These are phyloP conservation scores for Euthynnus affinis DNA, from an alignment of 2,797 vertebrate species.

Conservation along the genomic window DNA sequence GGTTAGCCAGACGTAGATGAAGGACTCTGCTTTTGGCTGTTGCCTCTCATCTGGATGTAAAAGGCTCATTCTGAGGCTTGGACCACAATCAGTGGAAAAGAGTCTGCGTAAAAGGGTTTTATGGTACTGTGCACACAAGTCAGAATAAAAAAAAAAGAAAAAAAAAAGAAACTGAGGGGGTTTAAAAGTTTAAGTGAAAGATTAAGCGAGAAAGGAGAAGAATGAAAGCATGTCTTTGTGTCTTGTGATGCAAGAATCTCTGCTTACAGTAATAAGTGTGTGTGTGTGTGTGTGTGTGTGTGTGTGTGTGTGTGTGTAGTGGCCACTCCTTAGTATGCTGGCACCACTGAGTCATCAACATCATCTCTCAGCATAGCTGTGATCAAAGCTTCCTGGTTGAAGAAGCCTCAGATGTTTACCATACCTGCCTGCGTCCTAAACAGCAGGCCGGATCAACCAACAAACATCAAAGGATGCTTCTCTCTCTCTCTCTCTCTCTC, in stretches of 20 bases:
- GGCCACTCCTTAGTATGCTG: constrained; percentile 63
- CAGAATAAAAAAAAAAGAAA: constrained; percentile 7
- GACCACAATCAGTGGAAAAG: constrained; percentile 28
- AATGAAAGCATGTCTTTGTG: neutral
- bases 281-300: constrained; percentile 13
- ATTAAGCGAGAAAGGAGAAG: neutral
- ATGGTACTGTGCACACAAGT: neutral
- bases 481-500: constrained; percentile 11
- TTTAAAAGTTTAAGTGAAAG: constrained; percentile 45
- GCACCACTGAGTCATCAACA: constrained; percentile 66
- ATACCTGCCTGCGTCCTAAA: constrained; percentile 73
- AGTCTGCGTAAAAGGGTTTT: constrained; percentile 31
- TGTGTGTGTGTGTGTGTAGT: constrained; percentile 20
- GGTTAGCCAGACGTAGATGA: constrained; percentile 49
- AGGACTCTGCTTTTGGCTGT: constrained; percentile 41
- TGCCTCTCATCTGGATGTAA: constrained; percentile 44
- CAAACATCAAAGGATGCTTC: constrained; percentile 71
- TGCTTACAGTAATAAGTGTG: constrained; percentile 29
- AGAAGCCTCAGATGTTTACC: constrained; percentile 71
- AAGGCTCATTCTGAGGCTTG: constrained; percentile 15
- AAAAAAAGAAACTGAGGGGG: neutral
- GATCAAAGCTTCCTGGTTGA: constrained; percentile 75
- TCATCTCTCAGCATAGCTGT: constrained; percentile 49
- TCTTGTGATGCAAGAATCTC: constrained; percentile 9
- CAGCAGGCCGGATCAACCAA: constrained; percentile 66